A percentile compares a stretch with the other conserved stretches of the same genome.
Evolutionary conservation across 2,113 vertebrate species (phyloP).

Genomic region (Phylloscopus trochilus): DNA sequence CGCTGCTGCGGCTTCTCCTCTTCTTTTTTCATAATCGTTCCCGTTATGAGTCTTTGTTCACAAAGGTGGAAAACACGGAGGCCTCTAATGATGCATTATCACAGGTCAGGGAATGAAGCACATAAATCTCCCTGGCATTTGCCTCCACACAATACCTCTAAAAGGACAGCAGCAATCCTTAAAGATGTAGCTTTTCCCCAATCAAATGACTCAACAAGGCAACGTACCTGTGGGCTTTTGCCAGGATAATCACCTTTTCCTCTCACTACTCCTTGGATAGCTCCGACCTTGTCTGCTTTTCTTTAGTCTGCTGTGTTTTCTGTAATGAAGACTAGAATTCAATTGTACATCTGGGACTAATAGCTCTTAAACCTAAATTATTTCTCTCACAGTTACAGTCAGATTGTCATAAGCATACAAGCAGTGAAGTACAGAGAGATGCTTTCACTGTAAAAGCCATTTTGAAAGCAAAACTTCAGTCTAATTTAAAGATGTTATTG

Average conservation of each 20-base stretch:
- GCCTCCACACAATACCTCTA: neutral
- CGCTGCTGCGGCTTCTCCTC: neutral
- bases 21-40: neutral
- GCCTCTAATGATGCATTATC: constrained; percentile 43
- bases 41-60: constrained; percentile 25
- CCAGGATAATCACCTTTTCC: constrained; percentile 45
- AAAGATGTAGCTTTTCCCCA: constrained; percentile 13
- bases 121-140: constrained; percentile 28
- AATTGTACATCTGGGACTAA: constrained; percentile 43
- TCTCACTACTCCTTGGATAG: neutral
- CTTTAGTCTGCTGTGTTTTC: neutral
- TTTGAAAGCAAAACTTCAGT: constrained; percentile 24
- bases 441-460: neutral
- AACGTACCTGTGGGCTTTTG: constrained; percentile 31
- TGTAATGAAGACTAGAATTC: constrained; percentile 54
- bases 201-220: neutral
- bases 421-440: neutral
- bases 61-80: constrained; percentile 49
- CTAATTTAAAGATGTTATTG: constrained; percentile 5
- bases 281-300: neutral
- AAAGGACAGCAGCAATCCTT: neutral
- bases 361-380: constrained; percentile 40
- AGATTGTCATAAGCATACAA: constrained; percentile 40
- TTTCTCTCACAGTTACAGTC: constrained; percentile 18
- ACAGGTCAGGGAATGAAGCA: constrained; percentile 56